These are phyloP conservation scores for Cydia strobilella DNA, from an alignment of 1,140 invertebrate genomes.

Conservation along the genomic window DNA sequence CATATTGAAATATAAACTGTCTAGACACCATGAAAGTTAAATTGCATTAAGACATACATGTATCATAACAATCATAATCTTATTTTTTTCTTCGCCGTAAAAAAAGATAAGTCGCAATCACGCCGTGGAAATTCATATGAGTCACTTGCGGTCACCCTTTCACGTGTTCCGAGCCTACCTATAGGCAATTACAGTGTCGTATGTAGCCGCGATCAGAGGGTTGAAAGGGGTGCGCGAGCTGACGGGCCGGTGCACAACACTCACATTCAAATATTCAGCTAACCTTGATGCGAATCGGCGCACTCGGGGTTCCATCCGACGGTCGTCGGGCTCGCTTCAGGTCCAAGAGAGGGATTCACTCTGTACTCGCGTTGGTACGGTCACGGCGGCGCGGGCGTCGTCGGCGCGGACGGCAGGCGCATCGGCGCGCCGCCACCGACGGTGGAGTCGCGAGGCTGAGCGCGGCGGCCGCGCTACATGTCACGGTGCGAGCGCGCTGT, in stretches of 20 bases:
- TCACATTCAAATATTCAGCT: slow-evolving; percentile 76
- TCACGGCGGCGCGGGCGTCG: slow-evolving; percentile 53
- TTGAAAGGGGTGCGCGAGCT: slow-evolving; percentile 61
- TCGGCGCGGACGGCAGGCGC: slow-evolving; percentile 66
- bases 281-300: slow-evolving; percentile 78
- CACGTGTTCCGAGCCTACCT: slow-evolving; percentile 66
- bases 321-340: slow-evolving; percentile 70
- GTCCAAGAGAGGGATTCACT: slow-evolving; percentile 60
- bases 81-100: not conserved
- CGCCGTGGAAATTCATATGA: slow-evolving; percentile 53
- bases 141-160: slow-evolving; percentile 57
- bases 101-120: slow-evolving; percentile 33
- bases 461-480: slow-evolving; percentile 74
- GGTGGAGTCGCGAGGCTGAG: slow-evolving; percentile 69
- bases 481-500: slow-evolving; percentile 73
- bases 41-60: not conserved
- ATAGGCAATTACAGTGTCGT: slow-evolving; percentile 51
- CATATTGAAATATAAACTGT: not conserved
- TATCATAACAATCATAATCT: not conserved
- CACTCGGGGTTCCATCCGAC: slow-evolving; percentile 78
- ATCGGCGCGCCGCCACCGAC: slow-evolving; percentile 73
- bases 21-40: not conserved
- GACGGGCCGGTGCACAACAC: slow-evolving; percentile 55
- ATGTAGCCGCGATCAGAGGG: slow-evolving; percentile 66
- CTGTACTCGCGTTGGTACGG: slow-evolving; percentile 45